These are phyloP conservation scores for Prunella himalayana DNA, from an alignment of 2,113 vertebrate genomes.

Conservation along the genomic window DNA sequence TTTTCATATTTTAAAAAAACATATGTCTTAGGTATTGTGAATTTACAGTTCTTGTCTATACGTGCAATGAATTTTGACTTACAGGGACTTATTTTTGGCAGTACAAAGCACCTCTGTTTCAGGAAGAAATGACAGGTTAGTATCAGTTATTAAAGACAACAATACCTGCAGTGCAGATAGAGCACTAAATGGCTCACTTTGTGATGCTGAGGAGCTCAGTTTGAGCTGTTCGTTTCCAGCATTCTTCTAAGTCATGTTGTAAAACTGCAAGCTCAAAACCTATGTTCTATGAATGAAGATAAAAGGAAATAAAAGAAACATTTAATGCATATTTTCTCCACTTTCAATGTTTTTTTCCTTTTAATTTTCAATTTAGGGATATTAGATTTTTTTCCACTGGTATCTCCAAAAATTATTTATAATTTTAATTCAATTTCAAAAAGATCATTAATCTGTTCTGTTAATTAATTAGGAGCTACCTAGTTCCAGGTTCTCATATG, in stretches of 20 bases:
- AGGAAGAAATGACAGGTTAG: background rate
- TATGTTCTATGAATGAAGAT: background rate
- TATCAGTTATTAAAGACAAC: background rate
- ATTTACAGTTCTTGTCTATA: background rate
- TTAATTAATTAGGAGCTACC: background rate
- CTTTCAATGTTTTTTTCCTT: background rate
- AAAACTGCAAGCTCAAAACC: background rate
- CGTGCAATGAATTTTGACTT: background rate
- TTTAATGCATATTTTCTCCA: background rate
- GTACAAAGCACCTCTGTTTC: background rate
- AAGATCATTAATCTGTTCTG: background rate
- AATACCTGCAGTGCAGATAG: background rate
- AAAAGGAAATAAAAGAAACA: fast-evolving
- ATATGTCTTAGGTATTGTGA: background rate
- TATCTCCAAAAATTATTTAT: background rate
- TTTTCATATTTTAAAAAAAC: background rate
- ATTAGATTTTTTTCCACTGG: background rate
- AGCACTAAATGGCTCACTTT: background rate
- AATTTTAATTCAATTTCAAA: background rate
- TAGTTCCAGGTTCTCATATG: background rate
- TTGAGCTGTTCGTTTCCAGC: background rate
- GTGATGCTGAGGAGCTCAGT: background rate
- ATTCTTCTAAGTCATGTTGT: background rate
- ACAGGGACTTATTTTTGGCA: background rate
- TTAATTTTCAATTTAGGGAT: background rate